Conservation (phyloP, 2,113 vertebrate species). For the Trogon melanurus region DNA sequence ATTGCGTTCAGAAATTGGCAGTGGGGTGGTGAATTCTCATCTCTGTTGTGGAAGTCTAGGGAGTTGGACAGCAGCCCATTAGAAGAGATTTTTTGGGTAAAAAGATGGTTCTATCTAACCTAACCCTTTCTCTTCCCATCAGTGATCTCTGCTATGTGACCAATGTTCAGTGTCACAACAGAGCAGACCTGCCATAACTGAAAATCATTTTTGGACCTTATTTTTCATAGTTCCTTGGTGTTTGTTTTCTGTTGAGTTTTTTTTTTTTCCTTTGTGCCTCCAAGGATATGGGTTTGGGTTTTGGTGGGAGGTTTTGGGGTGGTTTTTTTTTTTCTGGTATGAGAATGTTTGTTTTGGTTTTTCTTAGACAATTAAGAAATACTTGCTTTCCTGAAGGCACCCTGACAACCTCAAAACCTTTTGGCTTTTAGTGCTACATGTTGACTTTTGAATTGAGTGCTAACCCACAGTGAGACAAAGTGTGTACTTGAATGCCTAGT, state of each 20-base stretch:
- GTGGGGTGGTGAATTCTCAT: not conserved
- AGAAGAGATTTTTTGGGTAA: not conserved
- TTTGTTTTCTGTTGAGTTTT: not conserved
- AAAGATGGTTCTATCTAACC: rapidly evolving
- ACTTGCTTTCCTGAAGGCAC: not conserved
- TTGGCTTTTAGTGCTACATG: not conserved
- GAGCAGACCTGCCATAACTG: not conserved
- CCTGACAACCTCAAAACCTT: not conserved
- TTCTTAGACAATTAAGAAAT: not conserved
- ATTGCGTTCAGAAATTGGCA: not conserved
- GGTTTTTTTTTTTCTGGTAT: not conserved
- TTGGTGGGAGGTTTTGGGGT: not conserved
- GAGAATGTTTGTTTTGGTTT: not conserved
- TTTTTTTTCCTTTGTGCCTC: not conserved
- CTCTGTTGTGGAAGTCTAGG: not conserved
- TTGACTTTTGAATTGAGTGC: not conserved
- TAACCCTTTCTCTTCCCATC: not conserved
- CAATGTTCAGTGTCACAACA: not conserved
- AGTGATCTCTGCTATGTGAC: not conserved
- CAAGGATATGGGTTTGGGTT: not conserved
- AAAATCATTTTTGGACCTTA: not conserved
- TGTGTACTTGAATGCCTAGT: rapidly evolving
- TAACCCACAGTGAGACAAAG: not conserved
- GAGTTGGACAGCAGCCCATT: not conserved
- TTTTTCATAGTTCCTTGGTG: not conserved